Percentiles rank a stretch among this genome's conserved stretches.
phyloP scores from a whole-genome alignment of 2,888 invertebrate species.

The Deladenus siricidicola region DNA sequence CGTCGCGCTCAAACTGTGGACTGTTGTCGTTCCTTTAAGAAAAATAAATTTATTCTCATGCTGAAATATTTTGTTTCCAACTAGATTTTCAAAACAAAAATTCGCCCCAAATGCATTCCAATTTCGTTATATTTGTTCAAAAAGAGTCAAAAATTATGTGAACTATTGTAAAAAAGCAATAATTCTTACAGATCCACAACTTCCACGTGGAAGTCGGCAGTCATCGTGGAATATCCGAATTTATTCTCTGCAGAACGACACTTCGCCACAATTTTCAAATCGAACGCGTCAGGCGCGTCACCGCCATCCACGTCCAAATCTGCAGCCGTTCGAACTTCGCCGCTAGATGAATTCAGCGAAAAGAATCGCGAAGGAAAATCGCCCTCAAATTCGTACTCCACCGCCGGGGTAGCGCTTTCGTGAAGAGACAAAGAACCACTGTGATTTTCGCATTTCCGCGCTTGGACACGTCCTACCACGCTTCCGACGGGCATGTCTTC shows the following conservation, averaged over 20 bases:
- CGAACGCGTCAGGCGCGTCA: too few relatives aligned
- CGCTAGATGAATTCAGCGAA: background rate
- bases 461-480: background rate
- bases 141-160: too few relatives aligned
- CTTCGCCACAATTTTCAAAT: too few relatives aligned
- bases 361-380: background rate
- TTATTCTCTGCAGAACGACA: too few relatives aligned
- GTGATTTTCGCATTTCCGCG: too few relatives aligned
- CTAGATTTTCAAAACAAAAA: background rate
- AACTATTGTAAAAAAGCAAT: background rate
- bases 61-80: background rate
- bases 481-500: background rate
- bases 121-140: too few relatives aligned
- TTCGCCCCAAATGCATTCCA: too few relatives aligned
- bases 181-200: background rate
- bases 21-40: constrained; percentile 1
- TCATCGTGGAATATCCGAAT: background rate
- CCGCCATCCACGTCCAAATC: background rate
- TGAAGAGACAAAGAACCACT: background rate
- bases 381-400: background rate
- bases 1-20: background rate
- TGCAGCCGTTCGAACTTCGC: background rate
- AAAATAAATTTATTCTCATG: background rate
- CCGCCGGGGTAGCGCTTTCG: background rate
- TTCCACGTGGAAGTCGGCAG: background rate